Evolutionary conservation across 2,797 vertebrate species (phyloP), one percentile per base, ranked within the genome.

Genomic region (Squalus acanthias): DNA sequence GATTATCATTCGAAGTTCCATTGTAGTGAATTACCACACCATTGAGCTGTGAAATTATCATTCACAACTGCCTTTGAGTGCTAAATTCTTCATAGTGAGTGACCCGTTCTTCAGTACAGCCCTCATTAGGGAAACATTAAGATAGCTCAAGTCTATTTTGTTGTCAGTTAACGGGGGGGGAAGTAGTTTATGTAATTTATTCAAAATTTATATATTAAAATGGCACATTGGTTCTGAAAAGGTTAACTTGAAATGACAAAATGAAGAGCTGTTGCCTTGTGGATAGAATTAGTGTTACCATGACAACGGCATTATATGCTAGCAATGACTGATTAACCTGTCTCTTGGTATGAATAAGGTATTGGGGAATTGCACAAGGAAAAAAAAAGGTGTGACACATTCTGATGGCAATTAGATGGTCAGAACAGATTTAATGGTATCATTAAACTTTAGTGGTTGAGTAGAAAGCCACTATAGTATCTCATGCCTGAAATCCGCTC

Each of bases 271-370:
- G 29, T 60, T 95, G 70, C 53, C 94, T 60, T 76, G 70, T 95
- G 94, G 94, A 95, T 95, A 22, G 70, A 95, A 95, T 95, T 95
- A 76, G 70, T 8, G 97, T 98, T 97, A 96, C 97, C 97, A 98
- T 97, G 98, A 97, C 97, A 97, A 97, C 97, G 63, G 96, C 97
- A 96, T 97, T 96, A 96, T 96, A 96, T 96, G 96, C 97, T 96
- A 97, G 97, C 96, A 87, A 95, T 96, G 96, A 97, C 97, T 96
- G 96, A 97, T 97, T 98, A 97, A 97, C 97, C 97, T 96, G 50
- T 97, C 97, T 96, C 76, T 96, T 96, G 63, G 46, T 96, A 96
- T 96, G 60, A 96, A 95, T 96, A 39, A 29, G 12, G 72, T 53
- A 74, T 95, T 76, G 50, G 50, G 89, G 70, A 95, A 57, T 95